These are phyloP conservation scores for Pachyseris speciosa DNA, from an alignment of 64 coral and sea anemone species.

Conservation along the genomic window DNA sequence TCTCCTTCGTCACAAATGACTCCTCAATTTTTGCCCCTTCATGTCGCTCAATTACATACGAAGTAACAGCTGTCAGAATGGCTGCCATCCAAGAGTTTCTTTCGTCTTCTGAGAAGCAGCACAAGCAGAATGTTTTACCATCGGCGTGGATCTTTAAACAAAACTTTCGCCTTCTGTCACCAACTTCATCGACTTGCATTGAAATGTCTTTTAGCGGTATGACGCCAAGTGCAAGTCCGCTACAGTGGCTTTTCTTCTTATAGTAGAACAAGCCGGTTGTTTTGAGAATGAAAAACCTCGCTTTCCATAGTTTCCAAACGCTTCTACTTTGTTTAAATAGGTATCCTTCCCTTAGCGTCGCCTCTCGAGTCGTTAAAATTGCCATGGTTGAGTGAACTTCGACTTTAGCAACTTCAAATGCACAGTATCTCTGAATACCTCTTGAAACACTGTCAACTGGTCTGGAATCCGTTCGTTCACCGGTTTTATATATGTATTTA, in stretches of 20 bases:
- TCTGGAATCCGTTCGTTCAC: no score
- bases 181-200: conserved; percentile 89
- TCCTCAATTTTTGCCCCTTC: conserved; percentile 66
- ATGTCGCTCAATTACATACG: conserved; percentile 72
- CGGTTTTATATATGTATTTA: no score
- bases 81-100: conserved; percentile 93
- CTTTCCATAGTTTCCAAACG: conserved; percentile 97
- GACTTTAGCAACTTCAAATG: background rate
- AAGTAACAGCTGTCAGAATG: conserved; percentile 88
- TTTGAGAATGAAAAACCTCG: conserved; percentile 91
- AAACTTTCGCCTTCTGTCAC: conserved; percentile 85
- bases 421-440: no score
- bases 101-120: conserved; percentile 98
- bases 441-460: no score
- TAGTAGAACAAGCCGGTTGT: conserved; percentile 93
- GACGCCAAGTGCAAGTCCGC: conserved; percentile 70
- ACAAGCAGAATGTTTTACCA: conserved; percentile 78
- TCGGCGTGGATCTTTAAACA: conserved; percentile 83
- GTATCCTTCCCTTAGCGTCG: conserved; percentile 88
- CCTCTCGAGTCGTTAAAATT: conserved; percentile 65
- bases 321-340: conserved; percentile 97
- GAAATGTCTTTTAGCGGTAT: conserved; percentile 85
- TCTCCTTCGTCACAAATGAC: background rate
- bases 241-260: conserved; percentile 75
- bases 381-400: conserved; percentile 42